Percentiles rank a stretch among this genome's conserved stretches.
Conservation (phyloP, 2,797 vertebrate species). For the Enteromius fasciolatus region DNA sequence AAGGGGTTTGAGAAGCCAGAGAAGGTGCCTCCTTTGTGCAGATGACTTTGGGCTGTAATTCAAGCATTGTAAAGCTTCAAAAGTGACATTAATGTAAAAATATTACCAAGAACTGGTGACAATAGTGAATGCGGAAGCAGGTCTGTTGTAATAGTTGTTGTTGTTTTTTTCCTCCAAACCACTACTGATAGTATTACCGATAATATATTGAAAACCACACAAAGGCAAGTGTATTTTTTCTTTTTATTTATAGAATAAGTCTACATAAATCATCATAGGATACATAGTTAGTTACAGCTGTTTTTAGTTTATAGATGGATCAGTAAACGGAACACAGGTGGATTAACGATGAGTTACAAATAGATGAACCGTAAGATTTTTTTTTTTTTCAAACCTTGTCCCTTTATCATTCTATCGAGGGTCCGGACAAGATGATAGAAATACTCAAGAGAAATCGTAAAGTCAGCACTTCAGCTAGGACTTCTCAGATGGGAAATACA, state of each 20-base stretch:
- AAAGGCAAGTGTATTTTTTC: constrained; percentile 29
- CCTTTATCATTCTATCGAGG: constrained; percentile 52
- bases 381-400: constrained; percentile 50
- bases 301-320: constrained; percentile 64
- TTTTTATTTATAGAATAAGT: constrained; percentile 71
- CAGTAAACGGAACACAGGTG: constrained; percentile 62
- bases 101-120: neutral
- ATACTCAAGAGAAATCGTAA: constrained; percentile 48
- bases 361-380: constrained; percentile 48
- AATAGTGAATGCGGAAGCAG: neutral
- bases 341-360: constrained; percentile 63
- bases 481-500: constrained; percentile 50
- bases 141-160: neutral
- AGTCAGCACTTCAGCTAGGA: constrained; percentile 48
- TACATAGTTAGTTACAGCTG: constrained; percentile 65
- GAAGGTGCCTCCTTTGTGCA: neutral
- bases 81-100: neutral
- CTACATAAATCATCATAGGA: constrained; percentile 66
- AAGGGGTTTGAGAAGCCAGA: constrained; percentile 24
- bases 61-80: neutral
- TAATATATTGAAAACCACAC: neutral
- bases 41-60: constrained; percentile 12
- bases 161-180: too few species aligned
- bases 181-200: too few species aligned
- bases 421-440: constrained; percentile 53